These are phyloP conservation scores for Aradus depressus DNA, from an alignment of 2,888 invertebrate species.

Conservation along the genomic window DNA sequence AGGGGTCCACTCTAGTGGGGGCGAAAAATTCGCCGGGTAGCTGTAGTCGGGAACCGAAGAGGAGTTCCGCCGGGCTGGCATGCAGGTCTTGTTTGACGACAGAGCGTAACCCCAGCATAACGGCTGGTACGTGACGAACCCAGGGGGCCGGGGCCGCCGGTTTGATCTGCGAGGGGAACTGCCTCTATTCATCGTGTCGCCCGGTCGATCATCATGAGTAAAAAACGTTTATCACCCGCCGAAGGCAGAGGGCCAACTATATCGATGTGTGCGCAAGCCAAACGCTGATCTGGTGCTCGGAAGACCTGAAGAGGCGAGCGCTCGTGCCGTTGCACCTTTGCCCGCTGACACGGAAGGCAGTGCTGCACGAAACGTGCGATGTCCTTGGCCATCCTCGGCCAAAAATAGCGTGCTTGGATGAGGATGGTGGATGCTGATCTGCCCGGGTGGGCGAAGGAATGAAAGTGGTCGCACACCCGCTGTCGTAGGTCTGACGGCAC, in stretches of 20 bases:
- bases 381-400: constrained; percentile 35
- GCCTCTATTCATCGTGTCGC: constrained; percentile 37
- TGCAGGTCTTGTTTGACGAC: no score
- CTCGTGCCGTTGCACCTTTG: constrained; percentile 33
- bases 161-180: constrained; percentile 34
- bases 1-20: no score
- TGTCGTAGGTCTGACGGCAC: neutral
- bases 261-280: constrained; percentile 27
- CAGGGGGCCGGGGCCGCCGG: no score
- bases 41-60: no score
- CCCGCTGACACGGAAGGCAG: constrained; percentile 34
- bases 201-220: constrained; percentile 34
- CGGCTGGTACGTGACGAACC: no score
- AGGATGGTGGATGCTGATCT: constrained; percentile 30
- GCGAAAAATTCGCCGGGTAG: no score
- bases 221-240: constrained; percentile 29
- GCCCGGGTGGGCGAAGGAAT: constrained; percentile 30
- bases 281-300: constrained; percentile 1
- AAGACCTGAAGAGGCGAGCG: neutral
- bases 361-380: constrained; percentile 32
- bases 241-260: constrained; percentile 27
- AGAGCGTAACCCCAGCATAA: no score
- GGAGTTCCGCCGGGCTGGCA: no score
- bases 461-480: neutral
- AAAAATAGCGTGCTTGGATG: constrained; percentile 34